These are phyloP conservation scores for Patella caerulea DNA, from an alignment of 2,888 invertebrate genomes.

Conservation along the genomic window DNA sequence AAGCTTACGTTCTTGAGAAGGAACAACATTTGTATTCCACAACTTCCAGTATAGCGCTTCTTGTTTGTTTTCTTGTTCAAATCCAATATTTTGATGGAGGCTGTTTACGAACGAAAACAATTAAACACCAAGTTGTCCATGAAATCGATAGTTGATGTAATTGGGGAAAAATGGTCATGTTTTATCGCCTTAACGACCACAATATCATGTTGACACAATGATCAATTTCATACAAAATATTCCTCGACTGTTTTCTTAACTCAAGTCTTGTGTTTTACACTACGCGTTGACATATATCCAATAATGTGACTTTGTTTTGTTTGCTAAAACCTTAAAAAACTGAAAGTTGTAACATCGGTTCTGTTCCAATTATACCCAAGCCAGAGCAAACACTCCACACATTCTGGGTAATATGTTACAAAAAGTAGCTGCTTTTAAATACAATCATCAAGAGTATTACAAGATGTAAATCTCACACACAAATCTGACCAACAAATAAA, in stretches of 20 bases:
- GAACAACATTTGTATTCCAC: not conserved
- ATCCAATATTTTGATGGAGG: constrained; percentile 10
- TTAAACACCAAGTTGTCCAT: constrained; percentile 2
- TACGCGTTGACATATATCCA: not conserved
- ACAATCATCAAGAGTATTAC: too few species aligned
- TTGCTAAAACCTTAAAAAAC: too few species aligned
- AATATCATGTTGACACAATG: constrained; percentile 7
- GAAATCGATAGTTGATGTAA: constrained; percentile 9
- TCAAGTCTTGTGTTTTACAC: constrained; percentile 9
- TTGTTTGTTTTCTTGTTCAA: constrained; percentile 10
- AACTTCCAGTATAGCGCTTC: not conserved
- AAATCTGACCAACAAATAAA: too few species aligned
- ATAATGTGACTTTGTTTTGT: not conserved
- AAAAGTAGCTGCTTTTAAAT: too few species aligned
- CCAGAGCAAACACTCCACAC: too few species aligned
- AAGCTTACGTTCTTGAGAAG: not conserved
- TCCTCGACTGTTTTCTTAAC: not conserved
- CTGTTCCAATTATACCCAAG: too few species aligned
- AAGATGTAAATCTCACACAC: too few species aligned
- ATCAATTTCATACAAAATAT: constrained; percentile 10
- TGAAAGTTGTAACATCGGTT: too few species aligned
- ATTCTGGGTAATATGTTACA: too few species aligned
- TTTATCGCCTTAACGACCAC: not conserved
- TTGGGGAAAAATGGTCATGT: constrained; percentile 5
- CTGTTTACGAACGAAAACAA: constrained; percentile 12